Base-by-base conservation (phyloP, 2,888 invertebrate species). In the Euphydryas editha region DNA sequence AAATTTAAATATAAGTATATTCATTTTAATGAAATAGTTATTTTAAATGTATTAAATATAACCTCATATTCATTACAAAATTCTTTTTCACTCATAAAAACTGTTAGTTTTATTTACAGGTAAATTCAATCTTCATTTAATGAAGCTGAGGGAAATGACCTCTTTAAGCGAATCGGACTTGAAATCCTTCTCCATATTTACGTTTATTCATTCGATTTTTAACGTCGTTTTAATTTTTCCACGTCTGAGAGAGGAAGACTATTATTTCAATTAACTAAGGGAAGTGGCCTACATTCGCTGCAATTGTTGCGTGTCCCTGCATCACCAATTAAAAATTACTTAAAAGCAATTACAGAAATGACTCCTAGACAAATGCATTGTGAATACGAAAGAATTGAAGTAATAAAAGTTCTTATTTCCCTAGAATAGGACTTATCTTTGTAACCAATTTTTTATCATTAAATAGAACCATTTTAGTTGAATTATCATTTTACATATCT, bases 241-340 rank as follows among this genome's bases (percentile, higher is more conserved):
- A 62, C 49, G 49, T 55, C 54, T 18, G 44, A 66, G 60, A 55
- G 65, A 61, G 67, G 69, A 67, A 68, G 70, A 71, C 67, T 72
- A 78, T 75, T 78, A 74, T 73, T 71, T 72, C 75, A 77, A 76
- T 79, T 80, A 73, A 75, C 74, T 73, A 64, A 76, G 74, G 74
- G 78, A 77, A 73, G 73, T 79, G 81, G 81, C 81, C 83, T 81
- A 82, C 77, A 83, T 85, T 83, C 73, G 74, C 76, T 78, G 78
- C 81, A 83, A 84, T 83, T 81, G 82, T 81, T 76, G 82, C 82
- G 79, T 83, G 84, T 76, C 77, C 79, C 79, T 81, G 84, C 80
- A 80, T 83, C 79, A 82, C 83, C 86, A 88, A 87, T 89, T 88
- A 89, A 88, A 88, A 86, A 81, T 81, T 81, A 86, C 85, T 89